Base-by-base conservation (phyloP, 2,888 invertebrate genomes). In the Brenthis hecate region DNA sequence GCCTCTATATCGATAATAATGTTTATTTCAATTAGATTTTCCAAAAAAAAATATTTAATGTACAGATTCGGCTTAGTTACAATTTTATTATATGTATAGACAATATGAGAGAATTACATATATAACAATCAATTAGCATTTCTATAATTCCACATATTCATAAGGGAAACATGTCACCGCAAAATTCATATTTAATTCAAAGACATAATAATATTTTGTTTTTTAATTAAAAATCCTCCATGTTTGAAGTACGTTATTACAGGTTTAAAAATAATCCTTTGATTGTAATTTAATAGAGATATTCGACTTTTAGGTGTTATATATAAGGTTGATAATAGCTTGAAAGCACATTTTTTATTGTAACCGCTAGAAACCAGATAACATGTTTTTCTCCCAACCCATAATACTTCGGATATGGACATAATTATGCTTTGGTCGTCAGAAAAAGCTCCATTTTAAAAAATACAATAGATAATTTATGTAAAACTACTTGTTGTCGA, bases 181-280 rank as follows among this genome's bases (percentile, higher is more conserved):
- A 16, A 13, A 50, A 28, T 28, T 32, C 28, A 50, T 32, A 60
- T 43, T 32, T 60, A 60, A 50, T 50, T 60, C 50, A 60, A 13
- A 43, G 36, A 43, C 36, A 28, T 50, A 48, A 48, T 60, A 50
- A 60, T 60, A 48, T 60, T 60, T 60, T 50, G 28, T 48, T 32
- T 48, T 60, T 60, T 60, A 60, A 60, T 60, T 60, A 60, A 48
- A 60, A 60, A 16, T 48, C 14, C 48, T 60, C 50, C 60, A 58
- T 60, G 48, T 60, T 50, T 60, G 60, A 60, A 60, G 60, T 60
- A 60, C 60, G 48, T 60, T 60, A 60, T 60, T 50, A 60, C 60
- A 60, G 60, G 28, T 60, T 48, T 58, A 58, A 60, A 60, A 60
- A 60, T 48, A 13, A 60, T 60, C 60, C 60, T 60, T 60, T 60